These are phyloP conservation scores for Andrena chrysosceles DNA, from an alignment of 2,888 invertebrate genomes.

Conservation along the genomic window DNA sequence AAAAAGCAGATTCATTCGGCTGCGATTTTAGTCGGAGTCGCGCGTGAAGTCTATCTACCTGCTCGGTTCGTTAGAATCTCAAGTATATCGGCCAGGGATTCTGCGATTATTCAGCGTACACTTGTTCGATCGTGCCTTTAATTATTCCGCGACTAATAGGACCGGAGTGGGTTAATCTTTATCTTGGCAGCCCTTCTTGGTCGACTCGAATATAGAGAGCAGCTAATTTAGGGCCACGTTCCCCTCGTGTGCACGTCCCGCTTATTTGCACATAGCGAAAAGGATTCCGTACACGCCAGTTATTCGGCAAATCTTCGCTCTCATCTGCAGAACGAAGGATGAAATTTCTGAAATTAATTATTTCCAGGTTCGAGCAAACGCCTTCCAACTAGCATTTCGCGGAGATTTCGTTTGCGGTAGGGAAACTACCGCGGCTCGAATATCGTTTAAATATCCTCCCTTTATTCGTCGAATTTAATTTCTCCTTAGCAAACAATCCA, in stretches of 20 bases:
- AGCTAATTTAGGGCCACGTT: slow-evolving; percentile 2
- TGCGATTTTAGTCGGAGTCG: slow-evolving; percentile 25
- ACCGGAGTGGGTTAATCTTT: slow-evolving; percentile 21
- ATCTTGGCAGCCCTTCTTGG: background rate
- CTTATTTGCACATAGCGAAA: background rate
- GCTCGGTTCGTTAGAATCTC: slow-evolving; percentile 45
- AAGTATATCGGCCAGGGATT: slow-evolving; percentile 33
- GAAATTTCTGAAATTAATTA: slow-evolving; percentile 8
- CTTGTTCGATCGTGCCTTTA: slow-evolving; percentile 37
- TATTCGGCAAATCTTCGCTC: background rate
- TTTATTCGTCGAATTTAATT: background rate
- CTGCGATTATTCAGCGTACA: slow-evolving; percentile 52
- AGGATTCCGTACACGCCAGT: background rate
- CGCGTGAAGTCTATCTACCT: background rate
- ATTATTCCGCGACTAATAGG: slow-evolving; percentile 51
- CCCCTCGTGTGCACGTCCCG: background rate
- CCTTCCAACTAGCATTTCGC: background rate
- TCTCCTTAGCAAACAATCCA: background rate
- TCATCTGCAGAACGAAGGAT: background rate
- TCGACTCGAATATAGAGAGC: slow-evolving; percentile 11
- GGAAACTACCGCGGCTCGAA: background rate
- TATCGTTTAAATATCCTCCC: slow-evolving; percentile 4
- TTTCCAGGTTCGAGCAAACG: background rate
- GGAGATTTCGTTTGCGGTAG: background rate
- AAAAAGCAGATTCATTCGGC: background rate